Percentiles rank a stretch among this genome's conserved stretches.
phyloP scores from a whole-genome alignment of 2,113 vertebrate genomes.

The Pedionomus torquatus region DNA sequence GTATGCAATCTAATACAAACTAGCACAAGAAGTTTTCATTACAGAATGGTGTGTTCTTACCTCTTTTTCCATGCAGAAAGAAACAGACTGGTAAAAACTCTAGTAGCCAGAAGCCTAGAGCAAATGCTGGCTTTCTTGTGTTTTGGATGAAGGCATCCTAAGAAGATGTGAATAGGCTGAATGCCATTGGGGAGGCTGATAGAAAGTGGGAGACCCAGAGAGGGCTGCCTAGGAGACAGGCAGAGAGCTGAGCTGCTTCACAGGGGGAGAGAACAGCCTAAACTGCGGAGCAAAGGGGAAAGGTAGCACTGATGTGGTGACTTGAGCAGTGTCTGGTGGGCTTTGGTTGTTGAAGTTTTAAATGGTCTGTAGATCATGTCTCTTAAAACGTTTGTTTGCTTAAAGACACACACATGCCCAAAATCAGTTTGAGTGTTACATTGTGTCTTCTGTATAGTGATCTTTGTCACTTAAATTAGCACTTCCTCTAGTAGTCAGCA shows the following conservation, averaged over 20 bases:
- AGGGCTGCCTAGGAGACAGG: not conserved
- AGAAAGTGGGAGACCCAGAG: not conserved
- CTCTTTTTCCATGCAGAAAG: not conserved
- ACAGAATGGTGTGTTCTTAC: not conserved
- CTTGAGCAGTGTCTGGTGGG: not conserved
- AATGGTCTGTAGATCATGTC: not conserved
- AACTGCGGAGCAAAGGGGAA: not conserved
- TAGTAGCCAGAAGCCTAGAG: not conserved
- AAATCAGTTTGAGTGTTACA: not conserved
- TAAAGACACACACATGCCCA: not conserved
- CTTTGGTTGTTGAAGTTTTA: not conserved
- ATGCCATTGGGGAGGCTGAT: rapidly evolving
- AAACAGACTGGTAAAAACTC: not conserved
- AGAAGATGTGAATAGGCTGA: not conserved
- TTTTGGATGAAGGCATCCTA: not conserved
- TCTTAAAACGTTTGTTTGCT: not conserved
- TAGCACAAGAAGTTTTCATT: not conserved
- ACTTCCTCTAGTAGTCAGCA: not conserved
- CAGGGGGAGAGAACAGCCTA: not conserved
- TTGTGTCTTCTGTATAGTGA: not conserved
- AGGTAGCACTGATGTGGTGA: not conserved
- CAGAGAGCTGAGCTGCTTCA: not conserved
- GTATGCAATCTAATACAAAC: not conserved
- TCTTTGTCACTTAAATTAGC: not conserved
- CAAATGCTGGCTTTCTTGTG: not conserved